Percentiles rank a stretch among this genome's conserved stretches.
Evolutionary conservation across 2,113 vertebrate genomes (phyloP).

Genomic region (Arvicanthis niloticus): DNA sequence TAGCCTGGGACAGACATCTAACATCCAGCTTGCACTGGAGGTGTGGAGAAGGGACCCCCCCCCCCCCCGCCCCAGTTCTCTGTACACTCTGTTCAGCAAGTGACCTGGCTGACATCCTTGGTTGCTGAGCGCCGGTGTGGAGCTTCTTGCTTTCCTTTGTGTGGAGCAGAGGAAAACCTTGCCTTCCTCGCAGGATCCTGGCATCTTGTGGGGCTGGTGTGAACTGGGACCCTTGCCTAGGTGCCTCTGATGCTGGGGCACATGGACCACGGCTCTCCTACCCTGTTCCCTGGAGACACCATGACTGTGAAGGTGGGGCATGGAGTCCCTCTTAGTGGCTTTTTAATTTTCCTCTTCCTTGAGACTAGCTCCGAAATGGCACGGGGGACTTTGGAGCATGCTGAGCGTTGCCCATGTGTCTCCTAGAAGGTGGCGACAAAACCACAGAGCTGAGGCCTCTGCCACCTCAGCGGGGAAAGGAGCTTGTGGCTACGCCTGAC

Average conservation of each 20-base stretch:
- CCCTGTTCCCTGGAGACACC: background rate
- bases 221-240: background rate
- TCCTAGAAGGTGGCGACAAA: background rate
- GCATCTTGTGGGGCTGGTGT: background rate
- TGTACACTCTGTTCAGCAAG: background rate
- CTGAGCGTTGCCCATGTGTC: background rate
- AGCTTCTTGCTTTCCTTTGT: background rate
- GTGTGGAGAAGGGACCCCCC: no score
- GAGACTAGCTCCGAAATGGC: background rate
- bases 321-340: background rate
- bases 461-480: background rate
- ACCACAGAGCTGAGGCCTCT: background rate
- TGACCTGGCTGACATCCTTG: background rate
- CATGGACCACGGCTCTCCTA: background rate
- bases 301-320: background rate
- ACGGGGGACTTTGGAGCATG: background rate
- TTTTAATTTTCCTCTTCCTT: background rate
- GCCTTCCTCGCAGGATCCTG: background rate
- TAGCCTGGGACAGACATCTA: background rate
- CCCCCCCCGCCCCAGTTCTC: background rate
- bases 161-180: background rate
- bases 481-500: background rate
- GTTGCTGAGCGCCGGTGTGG: background rate
- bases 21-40: rapidly evolving
- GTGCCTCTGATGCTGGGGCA: background rate